Evolutionary conservation across 2,888 invertebrate species (phyloP), one percentile per base, ranked within the genome.

Genomic region (Mamestra brassicae): DNA sequence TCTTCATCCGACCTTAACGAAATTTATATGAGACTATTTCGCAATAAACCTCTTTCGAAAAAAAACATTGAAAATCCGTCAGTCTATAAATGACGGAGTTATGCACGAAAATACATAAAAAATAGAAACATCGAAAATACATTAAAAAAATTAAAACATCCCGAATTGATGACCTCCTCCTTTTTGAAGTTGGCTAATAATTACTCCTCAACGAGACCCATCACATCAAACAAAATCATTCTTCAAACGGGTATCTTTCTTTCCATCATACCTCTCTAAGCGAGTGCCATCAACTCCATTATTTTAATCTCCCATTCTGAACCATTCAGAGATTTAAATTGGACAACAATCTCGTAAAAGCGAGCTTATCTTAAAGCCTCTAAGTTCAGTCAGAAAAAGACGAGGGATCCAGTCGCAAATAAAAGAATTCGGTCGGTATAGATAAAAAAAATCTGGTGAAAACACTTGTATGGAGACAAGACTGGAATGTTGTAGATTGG

Each of bases 311-410:
- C 57, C 61, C 67, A 77, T 76, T 76, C 61, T 75, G 36, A 70
- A 65, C 67, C 67, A 74, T 84, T 78, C 74, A 77, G 34, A 76
- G 77, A 83, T 78, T 80, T 80, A 79, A 88, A 87, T 85, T 72
- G 71, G 70, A 84, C 88, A 81, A 83, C 86, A 81, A 84, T 86
- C 81, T 78, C 76, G 63, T 78, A 85, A 85, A 88, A 80, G 82
- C 73, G 47, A 58, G 82, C 81, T 88, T 88, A 89, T 88, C 88
- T 83, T 78, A 73, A 84, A 85, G 87, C 74, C 85, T 71, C 70
- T 67, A 75, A 84, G 71, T 81, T 81, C 79, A 85, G 79, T 78
- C 80, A 71, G 75, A 79, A 80, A 83, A 81, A 85, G 78, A 69
- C 72, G 73, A 63, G 70, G 78, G 70, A 78, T 80, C 73, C 73